Evolutionary conservation across 2,888 invertebrate genomes (phyloP), one percentile per base, ranked within the genome.

Genomic region (Hirtodrosophila histrioides): DNA sequence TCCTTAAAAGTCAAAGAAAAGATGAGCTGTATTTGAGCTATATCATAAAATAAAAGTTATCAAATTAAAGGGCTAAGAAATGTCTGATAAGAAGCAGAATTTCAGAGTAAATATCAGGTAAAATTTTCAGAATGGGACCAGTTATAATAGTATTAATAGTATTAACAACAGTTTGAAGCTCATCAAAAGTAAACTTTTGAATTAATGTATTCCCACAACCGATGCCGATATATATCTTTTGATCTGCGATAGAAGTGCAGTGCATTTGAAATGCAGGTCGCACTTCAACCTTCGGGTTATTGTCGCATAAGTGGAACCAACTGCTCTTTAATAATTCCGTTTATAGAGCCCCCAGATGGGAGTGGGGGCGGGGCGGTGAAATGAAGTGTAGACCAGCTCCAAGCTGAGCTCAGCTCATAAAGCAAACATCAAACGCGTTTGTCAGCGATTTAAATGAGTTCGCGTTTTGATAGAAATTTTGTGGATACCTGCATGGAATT

Each of bases 381-480:
- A 72, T 58, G 57, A 48, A 27, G 27, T 27, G 5, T 8, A 31
- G 6, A 31, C 8, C n/a, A n/a, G n/a, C n/a, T 27, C 27, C 4
- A 27, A 27, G 27, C 6, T 27, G 27, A 58, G 54, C 49, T 41
- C 62, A 73, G 76, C 72, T 69, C 78, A 86, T 81, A 82, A 82
- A 81, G 75, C 82, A 85, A 71, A 85, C 86, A 69, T 82, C 65
- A 75, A 85, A 85, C 69, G 78, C 73, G 69, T 68, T 66, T 69
- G 41, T 43, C 64, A 61, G 68, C 75, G 66, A 79, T 83, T 87
- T 79, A 87, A 87, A 87, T 76, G 83, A 76, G 86, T 82, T 82
- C 86, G 72, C 67, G 69, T 78, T 85, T 82, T 69, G 69, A 73
- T 79, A 82, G 86, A 82, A 87, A 79, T 73, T 73, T 78, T 31